Evolutionary conservation across 2,113 vertebrate genomes (phyloP).

Genomic region (Brevimyrus niger): DNA sequence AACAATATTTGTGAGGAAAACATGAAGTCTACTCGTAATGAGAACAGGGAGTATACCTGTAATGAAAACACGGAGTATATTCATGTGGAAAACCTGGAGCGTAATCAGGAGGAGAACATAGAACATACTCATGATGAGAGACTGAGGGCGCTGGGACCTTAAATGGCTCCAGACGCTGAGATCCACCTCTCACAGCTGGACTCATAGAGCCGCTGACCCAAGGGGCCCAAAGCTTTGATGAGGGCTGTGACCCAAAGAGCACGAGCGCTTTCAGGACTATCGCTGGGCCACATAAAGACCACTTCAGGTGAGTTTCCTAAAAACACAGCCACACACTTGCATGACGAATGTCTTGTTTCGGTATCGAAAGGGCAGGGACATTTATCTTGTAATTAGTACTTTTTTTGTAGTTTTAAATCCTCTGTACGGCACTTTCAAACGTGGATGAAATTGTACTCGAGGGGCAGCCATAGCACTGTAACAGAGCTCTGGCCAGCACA

Average conservation of each 20-base stretch:
- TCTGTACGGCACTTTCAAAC: not conserved
- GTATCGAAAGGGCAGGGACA: not conserved
- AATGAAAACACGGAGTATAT: too few relatives aligned
- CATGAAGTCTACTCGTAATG: too few relatives aligned
- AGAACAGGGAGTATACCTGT: too few relatives aligned
- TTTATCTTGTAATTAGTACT: not conserved
- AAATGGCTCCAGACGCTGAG: slow-evolving; percentile 14
- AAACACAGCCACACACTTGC: not conserved
- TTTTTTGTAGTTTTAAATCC: not conserved
- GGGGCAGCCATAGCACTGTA: not conserved
- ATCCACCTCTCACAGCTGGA: not conserved
- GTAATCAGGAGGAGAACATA: not conserved
- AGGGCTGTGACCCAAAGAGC: not conserved
- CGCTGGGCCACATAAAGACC: not conserved
- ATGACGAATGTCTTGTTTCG: not conserved
- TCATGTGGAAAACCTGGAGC: not conserved
- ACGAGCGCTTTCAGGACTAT: not conserved
- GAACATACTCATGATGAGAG: not conserved
- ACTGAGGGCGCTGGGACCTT: not conserved
- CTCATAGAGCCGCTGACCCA: not conserved
- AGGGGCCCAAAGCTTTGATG: not conserved
- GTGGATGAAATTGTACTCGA: not conserved
- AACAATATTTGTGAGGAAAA: not conserved
- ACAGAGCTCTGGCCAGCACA: not conserved
- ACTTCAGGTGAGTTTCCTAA: not conserved